Conservation (phyloP, 1,140 invertebrate genomes). For the Penaeus indicus region DNA sequence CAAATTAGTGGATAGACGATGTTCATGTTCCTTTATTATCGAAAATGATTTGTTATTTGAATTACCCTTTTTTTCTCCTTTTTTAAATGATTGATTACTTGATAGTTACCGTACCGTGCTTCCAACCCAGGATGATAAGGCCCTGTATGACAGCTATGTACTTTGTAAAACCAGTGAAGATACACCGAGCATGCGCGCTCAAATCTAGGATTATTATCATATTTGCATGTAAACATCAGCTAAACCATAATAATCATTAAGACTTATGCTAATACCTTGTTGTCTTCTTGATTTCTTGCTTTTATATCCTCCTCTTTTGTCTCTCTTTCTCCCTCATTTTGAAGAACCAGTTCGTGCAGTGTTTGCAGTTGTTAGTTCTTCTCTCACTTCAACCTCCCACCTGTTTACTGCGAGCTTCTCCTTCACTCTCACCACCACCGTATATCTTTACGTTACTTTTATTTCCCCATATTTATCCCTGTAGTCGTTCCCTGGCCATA, state of each 20-base stretch:
- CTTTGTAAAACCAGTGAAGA: conserved; percentile 59
- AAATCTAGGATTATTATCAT: conserved; percentile 4
- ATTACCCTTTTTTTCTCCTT: conserved; percentile 5
- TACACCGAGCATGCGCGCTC: conserved; percentile 39
- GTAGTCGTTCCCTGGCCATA: not conserved
- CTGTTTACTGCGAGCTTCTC: not conserved
- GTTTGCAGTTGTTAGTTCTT: not conserved
- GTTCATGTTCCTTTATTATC: conserved; percentile 32
- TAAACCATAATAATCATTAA: too few relatives aligned
- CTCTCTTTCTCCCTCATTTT: not conserved
- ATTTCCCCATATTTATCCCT: not conserved
- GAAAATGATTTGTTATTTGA: conserved; percentile 39
- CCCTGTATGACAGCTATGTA: conserved; percentile 64
- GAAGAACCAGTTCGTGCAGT: too few relatives aligned
- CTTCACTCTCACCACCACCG: not conserved
- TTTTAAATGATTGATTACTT: too few relatives aligned
- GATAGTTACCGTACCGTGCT: conserved; percentile 32
- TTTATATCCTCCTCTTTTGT: not conserved
- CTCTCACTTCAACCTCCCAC: not conserved
- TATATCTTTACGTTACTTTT: too few relatives aligned
- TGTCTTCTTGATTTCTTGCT: too few relatives aligned
- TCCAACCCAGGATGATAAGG: conserved; percentile 58
- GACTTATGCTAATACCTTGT: too few relatives aligned
- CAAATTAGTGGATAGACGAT: conserved; percentile 57
- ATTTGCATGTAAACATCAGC: too few relatives aligned